Evolutionary conservation across 2,113 vertebrate species (phyloP), one percentile per base, ranked within the genome.

Genomic region (Albula glossodonta): DNA sequence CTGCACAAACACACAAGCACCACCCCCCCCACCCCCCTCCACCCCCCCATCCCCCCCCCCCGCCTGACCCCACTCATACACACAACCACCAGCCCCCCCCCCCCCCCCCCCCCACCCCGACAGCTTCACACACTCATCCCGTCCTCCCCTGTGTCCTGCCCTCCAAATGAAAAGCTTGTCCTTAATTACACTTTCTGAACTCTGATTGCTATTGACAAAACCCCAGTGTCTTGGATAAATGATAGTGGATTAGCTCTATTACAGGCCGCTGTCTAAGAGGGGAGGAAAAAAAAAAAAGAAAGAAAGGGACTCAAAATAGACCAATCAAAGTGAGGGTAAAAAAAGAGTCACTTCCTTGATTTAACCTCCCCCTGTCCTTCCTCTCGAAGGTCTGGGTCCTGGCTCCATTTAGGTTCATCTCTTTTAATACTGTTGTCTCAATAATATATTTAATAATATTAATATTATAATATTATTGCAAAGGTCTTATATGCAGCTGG

Each of bases 161-260:
- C 91, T 94, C 93, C 93, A 95, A 95, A 96, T 95, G 95, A 95
- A 96, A 96, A 95, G 95, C 93, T 95, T 94, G 95, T 94, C 95
- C 95, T 96, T 96, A 95, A 96, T 96, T 96, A 96, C 95, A 95
- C 94, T 95, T 95, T 94, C 95, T 94, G 94, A 95, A 94, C 93
- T 93, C 95, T 95, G 95, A 95, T 96, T 95, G 94, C 96, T 96
- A 96, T 96, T 96, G 95, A 96, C 95, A 95, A 95, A 95, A 95
- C 94, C 94, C 94, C 95, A 94, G 94, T 94, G 94, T 94, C 95
- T 96, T 91, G 93, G 94, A 95, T 94, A 95, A 96, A 95, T 94
- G 94, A 93, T 92, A 91, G 92, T 88, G 95, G 95, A 95, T 96
- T 96, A 96, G 94, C 93, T 95, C 94, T 93, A 96, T 96, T 96